Conservation (phyloP, 2,797 vertebrate genomes). For the Lepus oiostolus region DNA sequence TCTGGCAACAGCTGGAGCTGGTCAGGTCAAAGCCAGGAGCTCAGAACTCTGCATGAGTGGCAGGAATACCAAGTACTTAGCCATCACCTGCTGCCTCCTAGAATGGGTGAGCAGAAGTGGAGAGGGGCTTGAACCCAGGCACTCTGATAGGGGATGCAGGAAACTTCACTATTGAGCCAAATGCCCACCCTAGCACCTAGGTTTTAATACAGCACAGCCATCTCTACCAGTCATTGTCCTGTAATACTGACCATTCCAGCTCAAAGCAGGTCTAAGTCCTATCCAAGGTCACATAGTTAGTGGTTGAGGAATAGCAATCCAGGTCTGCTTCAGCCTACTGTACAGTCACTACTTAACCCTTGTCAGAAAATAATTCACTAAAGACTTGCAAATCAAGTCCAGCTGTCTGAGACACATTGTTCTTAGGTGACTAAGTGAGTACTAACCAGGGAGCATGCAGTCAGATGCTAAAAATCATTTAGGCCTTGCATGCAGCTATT, state of each 20-base stretch:
- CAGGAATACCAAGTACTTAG: too few relatives aligned
- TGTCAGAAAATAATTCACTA: neutral
- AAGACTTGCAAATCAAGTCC: neutral
- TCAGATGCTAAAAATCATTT: neutral
- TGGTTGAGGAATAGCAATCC: neutral
- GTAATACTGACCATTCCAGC: neutral
- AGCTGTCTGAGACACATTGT: neutral
- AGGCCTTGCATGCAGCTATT: neutral
- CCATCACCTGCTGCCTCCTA: too few relatives aligned
- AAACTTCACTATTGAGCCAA: too few relatives aligned
- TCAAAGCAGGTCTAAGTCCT: neutral
- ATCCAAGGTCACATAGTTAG: neutral
- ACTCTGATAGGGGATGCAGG: too few relatives aligned
- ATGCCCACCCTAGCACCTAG: neutral
- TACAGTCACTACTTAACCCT: neutral
- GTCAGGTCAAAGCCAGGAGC: too few relatives aligned
- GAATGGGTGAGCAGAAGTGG: too few relatives aligned
- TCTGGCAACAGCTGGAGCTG: too few relatives aligned
- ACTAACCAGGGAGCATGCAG: neutral
- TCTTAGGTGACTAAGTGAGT: constrained; percentile 3
- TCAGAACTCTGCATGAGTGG: too few relatives aligned
- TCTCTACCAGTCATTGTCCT: neutral
- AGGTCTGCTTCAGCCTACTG: neutral
- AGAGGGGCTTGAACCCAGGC: too few relatives aligned
- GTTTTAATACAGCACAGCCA: neutral